These are phyloP conservation scores for Acholoe squamosa DNA, from an alignment of 2,888 invertebrate genomes.

Conservation along the genomic window DNA sequence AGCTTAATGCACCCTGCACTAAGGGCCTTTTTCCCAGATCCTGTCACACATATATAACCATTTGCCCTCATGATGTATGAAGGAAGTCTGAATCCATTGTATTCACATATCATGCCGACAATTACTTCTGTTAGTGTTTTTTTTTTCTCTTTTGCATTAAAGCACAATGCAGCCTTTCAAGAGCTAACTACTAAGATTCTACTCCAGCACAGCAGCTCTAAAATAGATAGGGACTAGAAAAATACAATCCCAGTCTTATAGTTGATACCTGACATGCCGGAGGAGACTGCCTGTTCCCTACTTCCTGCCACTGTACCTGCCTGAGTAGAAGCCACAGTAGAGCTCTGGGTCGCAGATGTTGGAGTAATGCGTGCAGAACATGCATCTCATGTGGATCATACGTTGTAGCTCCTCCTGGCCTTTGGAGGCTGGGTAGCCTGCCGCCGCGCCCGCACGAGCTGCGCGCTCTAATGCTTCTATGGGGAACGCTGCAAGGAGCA, in stretches of 20 bases:
- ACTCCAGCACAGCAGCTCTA: too few relatives aligned
- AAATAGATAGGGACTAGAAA: too few relatives aligned
- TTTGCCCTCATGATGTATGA: too few relatives aligned
- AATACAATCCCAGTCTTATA: not conserved
- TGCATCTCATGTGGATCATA: constrained; percentile 42
- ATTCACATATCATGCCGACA: too few relatives aligned
- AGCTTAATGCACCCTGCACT: too few relatives aligned
- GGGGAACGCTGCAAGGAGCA: constrained; percentile 16
- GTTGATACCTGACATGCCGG: constrained; percentile 16
- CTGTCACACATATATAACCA: too few relatives aligned
- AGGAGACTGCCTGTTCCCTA: constrained; percentile 11
- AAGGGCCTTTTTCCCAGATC: too few relatives aligned
- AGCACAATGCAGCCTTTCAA: too few relatives aligned
- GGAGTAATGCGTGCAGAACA: constrained; percentile 53
- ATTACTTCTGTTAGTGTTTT: too few relatives aligned
- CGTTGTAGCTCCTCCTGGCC: constrained; percentile 18
- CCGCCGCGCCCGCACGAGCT: constrained; percentile 19
- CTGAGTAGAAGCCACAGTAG: constrained; percentile 33
- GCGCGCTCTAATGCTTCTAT: constrained; percentile 36
- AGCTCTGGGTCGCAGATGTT: constrained; percentile 56
- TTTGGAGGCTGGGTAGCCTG: not conserved
- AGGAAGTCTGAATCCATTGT: too few relatives aligned
- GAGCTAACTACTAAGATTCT: too few relatives aligned
- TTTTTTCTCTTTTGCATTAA: too few relatives aligned
- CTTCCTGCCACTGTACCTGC: constrained; percentile 45